Evolutionary conservation across 2,888 invertebrate genomes (phyloP).

Genomic region (Campoletis raptor): DNA sequence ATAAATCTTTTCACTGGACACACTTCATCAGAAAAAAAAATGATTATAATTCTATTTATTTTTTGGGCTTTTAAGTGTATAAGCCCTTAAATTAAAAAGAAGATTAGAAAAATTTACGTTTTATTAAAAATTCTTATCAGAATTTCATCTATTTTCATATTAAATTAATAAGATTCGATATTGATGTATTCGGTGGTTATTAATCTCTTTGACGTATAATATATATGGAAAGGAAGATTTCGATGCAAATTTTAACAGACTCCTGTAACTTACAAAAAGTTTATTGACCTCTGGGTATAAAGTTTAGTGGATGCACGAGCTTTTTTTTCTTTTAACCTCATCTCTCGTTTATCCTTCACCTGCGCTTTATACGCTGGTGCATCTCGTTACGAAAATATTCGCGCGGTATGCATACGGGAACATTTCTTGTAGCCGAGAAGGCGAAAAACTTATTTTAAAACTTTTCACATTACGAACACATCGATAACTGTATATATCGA

Average conservation of each 20-base stretch:
- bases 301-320: slow-evolving; percentile 19
- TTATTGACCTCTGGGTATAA: slow-evolving; percentile 56
- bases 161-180: not conserved
- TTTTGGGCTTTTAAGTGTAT: too few relatives aligned
- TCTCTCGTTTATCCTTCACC: not conserved
- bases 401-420: slow-evolving; percentile 56
- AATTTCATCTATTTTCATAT: not conserved
- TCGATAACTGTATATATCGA: slow-evolving; percentile 7
- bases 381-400: slow-evolving; percentile 62
- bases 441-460: slow-evolving; percentile 51
- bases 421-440: slow-evolving; percentile 6
- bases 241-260: slow-evolving; percentile 26
- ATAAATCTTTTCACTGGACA: not conserved
- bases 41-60: too few relatives aligned
- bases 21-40: not conserved
- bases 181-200: not conserved
- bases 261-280: slow-evolving; percentile 25
- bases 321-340: slow-evolving; percentile 26
- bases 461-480: slow-evolving; percentile 40
- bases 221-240: not conserved
- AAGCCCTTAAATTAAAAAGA: too few relatives aligned
- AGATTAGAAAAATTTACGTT: not conserved
- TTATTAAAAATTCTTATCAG: not conserved
- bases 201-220: slow-evolving; percentile 5
- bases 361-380: slow-evolving; percentile 43